Conservation (phyloP, 2,113 vertebrate species). For the Brevimyrus niger region DNA sequence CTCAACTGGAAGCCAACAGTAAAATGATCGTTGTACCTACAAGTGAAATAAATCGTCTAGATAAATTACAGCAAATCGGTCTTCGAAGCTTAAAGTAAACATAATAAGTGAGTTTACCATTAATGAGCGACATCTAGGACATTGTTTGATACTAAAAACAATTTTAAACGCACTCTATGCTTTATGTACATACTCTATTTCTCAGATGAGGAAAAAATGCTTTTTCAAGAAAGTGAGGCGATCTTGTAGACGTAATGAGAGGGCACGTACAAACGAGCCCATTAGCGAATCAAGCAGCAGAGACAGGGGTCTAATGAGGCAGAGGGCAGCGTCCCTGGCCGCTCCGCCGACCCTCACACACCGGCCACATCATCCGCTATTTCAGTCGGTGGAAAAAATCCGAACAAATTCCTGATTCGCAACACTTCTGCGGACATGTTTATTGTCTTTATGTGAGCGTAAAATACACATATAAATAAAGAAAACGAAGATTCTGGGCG, state of each 20-base stretch:
- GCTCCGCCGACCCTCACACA: conserved; percentile 46
- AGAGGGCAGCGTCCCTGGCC: conserved; percentile 50
- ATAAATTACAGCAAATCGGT: background rate
- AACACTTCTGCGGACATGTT: conserved; percentile 87
- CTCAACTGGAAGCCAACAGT: background rate
- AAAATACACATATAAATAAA: conserved; percentile 80
- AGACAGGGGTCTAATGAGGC: conserved; percentile 51
- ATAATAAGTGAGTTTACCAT: background rate
- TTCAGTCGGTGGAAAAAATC: conserved; percentile 72
- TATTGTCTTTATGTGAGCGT: conserved; percentile 81
- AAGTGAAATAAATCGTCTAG: background rate
- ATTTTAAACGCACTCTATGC: background rate
- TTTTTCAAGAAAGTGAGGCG: conserved; percentile 53
- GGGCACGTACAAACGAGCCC: conserved; percentile 65
- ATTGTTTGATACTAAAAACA: conserved; percentile 29
- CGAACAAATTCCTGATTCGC: conserved; percentile 96
- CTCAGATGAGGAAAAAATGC: conserved; percentile 37
- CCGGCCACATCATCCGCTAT: conserved; percentile 46
- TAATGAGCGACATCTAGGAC: conserved; percentile 28
- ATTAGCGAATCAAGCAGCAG: conserved; percentile 62
- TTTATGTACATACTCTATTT: conserved; percentile 12
- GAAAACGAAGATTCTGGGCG: conserved; percentile 83
- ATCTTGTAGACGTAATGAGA: conserved; percentile 57
- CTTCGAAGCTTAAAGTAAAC: background rate
- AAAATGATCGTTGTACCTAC: background rate